phyloP scores from a whole-genome alignment of 2,797 vertebrate species.

The Xyrichtys novacula region DNA sequence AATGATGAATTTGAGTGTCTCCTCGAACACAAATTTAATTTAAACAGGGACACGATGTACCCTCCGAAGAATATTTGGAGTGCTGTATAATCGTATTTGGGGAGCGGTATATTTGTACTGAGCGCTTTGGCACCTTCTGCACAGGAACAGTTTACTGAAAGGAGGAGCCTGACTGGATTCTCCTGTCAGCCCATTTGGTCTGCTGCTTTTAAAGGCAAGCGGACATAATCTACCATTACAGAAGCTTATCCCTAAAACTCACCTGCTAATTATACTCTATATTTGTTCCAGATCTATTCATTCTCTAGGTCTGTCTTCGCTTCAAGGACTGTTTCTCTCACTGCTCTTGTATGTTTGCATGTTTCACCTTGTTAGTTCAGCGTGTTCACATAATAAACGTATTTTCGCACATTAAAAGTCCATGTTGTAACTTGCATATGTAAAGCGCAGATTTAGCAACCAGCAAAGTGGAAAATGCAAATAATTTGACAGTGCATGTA shows the following conservation, averaged over 20 bases:
- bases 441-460: background rate
- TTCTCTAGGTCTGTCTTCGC: background rate
- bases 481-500: constrained; percentile 9
- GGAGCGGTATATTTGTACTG: constrained; percentile 50
- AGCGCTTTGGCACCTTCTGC: constrained; percentile 51
- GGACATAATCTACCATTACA: constrained; percentile 48
- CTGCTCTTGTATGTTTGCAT: background rate
- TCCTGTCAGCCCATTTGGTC: constrained; percentile 47
- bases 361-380: constrained; percentile 4
- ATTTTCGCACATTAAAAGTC: background rate
- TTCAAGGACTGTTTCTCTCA: background rate
- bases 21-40: constrained; percentile 37
- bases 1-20: constrained; percentile 18
- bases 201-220: constrained; percentile 49
- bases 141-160: constrained; percentile 42
- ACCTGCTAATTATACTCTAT: constrained; percentile 20
- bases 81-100: constrained; percentile 52
- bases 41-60: constrained; percentile 38
- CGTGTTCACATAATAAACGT: background rate
- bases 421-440: background rate
- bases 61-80: constrained; percentile 41
- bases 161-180: constrained; percentile 60
- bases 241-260: constrained; percentile 13
- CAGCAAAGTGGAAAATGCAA: constrained; percentile 1
- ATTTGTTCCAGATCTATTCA: constrained; percentile 4